Conservation (phyloP, 2,888 invertebrate species). For the Biston stratarius region DNA sequence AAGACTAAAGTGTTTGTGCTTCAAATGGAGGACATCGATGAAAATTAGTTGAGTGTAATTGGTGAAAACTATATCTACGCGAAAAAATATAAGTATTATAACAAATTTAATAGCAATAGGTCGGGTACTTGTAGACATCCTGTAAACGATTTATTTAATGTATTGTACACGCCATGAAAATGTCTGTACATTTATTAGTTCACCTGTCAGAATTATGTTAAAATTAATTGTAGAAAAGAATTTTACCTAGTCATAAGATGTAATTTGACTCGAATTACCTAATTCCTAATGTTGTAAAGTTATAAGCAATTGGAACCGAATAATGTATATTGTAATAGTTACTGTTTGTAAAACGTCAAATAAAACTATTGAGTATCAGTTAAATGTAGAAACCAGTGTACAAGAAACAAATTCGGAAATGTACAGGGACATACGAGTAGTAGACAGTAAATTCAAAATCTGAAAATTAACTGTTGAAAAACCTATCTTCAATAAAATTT, state of each 20-base stretch:
- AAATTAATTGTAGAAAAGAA: conserved; percentile 69
- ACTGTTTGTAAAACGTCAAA: conserved; percentile 48
- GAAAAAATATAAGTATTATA: conserved; percentile 42
- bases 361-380: conserved; percentile 35
- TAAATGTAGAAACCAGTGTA: conserved; percentile 36
- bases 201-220: conserved; percentile 38
- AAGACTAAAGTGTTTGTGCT: conserved; percentile 71
- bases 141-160: conserved; percentile 29
- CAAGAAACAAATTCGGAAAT: conserved; percentile 81
- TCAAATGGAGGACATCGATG: conserved; percentile 39
- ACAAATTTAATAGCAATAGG: conserved; percentile 38
- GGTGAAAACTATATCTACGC: conserved; percentile 41
- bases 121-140: conserved; percentile 38
- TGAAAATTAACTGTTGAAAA: not conserved
- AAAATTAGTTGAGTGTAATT: conserved; percentile 44
- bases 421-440: conserved; percentile 82
- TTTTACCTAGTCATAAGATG: conserved; percentile 85
- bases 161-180: conserved; percentile 31
- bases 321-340: conserved; percentile 72
- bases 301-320: conserved; percentile 59
- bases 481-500: not conserved
- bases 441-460: conserved; percentile 20
- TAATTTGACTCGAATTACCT: conserved; percentile 72
- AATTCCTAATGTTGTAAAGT: conserved; percentile 69
- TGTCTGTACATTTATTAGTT: conserved; percentile 36